A percentile compares a stretch with the other conserved stretches of the same genome.
Evolutionary conservation across 2,113 vertebrate genomes (phyloP).

Genomic region (Bos taurus): DNA sequence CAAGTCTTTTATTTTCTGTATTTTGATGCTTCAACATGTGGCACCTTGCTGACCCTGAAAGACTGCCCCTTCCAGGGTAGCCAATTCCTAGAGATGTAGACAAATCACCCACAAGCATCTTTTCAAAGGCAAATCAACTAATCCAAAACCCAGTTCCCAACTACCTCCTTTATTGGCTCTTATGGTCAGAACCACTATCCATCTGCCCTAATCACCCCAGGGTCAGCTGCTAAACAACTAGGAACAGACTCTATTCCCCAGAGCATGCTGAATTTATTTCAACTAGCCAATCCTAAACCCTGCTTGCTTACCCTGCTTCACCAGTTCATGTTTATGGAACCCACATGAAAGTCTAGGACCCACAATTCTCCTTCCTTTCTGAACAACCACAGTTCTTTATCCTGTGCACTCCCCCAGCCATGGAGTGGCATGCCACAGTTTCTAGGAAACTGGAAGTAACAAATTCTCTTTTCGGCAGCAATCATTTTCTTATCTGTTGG

Average conservation of each 20-base stretch:
- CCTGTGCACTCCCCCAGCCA: no score
- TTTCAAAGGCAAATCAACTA: not conserved
- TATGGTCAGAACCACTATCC: not conserved
- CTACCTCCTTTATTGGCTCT: not conserved
- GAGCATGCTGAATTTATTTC: not conserved
- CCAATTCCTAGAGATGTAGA: not conserved
- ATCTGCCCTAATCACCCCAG: no score
- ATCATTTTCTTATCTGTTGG: not conserved
- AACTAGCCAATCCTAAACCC: not conserved
- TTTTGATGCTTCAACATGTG: not conserved
- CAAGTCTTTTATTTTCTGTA: not conserved
- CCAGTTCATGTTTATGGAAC: not conserved
- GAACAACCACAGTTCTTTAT: not conserved
- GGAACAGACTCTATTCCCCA: not conserved
- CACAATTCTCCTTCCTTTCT: not conserved
- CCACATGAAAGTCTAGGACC: not conserved
- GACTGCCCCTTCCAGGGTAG: not conserved
- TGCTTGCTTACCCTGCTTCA: not conserved
- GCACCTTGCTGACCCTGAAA: not conserved
- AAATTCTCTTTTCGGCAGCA: not conserved
- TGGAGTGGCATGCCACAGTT: not conserved
- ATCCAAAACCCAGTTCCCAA: not conserved
- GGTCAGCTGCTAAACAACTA: not conserved
- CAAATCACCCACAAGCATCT: not conserved
- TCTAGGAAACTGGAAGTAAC: not conserved